Evolutionary conservation across 2,888 invertebrate genomes (phyloP).

Genomic region (Dilophus febrilis): DNA sequence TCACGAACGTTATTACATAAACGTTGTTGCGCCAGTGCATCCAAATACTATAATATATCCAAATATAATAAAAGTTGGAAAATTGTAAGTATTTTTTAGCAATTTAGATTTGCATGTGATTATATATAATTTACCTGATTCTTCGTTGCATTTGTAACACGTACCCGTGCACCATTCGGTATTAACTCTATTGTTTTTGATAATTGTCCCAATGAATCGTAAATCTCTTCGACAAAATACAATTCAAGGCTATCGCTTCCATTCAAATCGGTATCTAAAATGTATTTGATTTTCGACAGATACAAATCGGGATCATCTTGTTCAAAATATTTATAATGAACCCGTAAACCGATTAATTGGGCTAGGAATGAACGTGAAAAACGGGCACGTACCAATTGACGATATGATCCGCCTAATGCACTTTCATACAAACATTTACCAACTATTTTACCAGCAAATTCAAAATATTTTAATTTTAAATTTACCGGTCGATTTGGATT

Average conservation of each 20-base stretch:
- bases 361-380: slow-evolving; percentile 87
- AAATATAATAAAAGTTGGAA: background rate
- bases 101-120: too few species aligned
- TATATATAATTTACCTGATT: slow-evolving; percentile 25
- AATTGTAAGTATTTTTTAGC: too few species aligned
- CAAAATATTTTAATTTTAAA: slow-evolving; percentile 74
- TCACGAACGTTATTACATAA: slow-evolving; percentile 64
- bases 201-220: slow-evolving; percentile 59
- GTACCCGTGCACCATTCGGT: slow-evolving; percentile 59
- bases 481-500: slow-evolving; percentile 60
- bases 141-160: slow-evolving; percentile 40
- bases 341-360: slow-evolving; percentile 75
- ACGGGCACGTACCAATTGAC: slow-evolving; percentile 76
- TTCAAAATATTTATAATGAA: slow-evolving; percentile 51
- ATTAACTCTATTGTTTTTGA: slow-evolving; percentile 64
- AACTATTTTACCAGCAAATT: slow-evolving; percentile 83
- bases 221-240: slow-evolving; percentile 78
- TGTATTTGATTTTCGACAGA: slow-evolving; percentile 82
- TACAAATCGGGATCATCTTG: slow-evolving; percentile 91
- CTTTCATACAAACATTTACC: slow-evolving; percentile 92
- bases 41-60: slow-evolving; percentile 42
- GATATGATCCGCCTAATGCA: slow-evolving; percentile 72
- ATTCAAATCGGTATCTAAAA: slow-evolving; percentile 79
- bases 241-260: slow-evolving; percentile 58
- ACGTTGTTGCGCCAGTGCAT: slow-evolving; percentile 76